A percentile compares a stretch with the other conserved stretches of the same genome.
Evolutionary conservation across 1,140 invertebrate genomes (phyloP).

Genomic region (Saccostrea glomerata): DNA sequence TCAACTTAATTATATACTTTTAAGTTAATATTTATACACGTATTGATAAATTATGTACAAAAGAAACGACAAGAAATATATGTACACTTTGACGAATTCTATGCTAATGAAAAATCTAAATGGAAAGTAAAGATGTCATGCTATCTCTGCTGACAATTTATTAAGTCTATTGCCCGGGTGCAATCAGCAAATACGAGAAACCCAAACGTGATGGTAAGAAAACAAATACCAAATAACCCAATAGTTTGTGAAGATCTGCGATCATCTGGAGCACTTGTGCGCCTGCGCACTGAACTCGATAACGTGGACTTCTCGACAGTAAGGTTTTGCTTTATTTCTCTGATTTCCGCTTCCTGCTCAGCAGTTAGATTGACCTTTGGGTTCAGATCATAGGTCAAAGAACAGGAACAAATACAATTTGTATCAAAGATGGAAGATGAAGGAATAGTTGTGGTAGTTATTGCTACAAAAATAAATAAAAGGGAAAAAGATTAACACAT

Average conservation of each 20-base stretch:
- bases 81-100: no score
- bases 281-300: neutral
- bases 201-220: neutral
- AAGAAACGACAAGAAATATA: no score
- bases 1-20: no score
- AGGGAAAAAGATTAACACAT: no score
- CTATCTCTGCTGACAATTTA: neutral
- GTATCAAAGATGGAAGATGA: neutral
- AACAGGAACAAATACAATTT: neutral
- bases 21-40: no score
- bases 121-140: no score
- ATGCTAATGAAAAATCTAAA: no score
- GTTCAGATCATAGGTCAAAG: neutral
- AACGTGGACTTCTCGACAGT: conserved; percentile 1
- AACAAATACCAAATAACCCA: neutral
- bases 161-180: neutral
- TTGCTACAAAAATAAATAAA: no score
- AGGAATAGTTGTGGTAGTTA: no score
- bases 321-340: neutral
- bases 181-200: neutral
- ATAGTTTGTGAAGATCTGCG: neutral
- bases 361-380: neutral
- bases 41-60: no score
- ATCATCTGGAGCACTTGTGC: neutral
- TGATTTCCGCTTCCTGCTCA: neutral